A percentile compares a stretch with the other conserved stretches of the same genome.
These are phyloP conservation scores for Operophtera brumata DNA, from an alignment of 2,888 invertebrate genomes.

Conservation along the genomic window DNA sequence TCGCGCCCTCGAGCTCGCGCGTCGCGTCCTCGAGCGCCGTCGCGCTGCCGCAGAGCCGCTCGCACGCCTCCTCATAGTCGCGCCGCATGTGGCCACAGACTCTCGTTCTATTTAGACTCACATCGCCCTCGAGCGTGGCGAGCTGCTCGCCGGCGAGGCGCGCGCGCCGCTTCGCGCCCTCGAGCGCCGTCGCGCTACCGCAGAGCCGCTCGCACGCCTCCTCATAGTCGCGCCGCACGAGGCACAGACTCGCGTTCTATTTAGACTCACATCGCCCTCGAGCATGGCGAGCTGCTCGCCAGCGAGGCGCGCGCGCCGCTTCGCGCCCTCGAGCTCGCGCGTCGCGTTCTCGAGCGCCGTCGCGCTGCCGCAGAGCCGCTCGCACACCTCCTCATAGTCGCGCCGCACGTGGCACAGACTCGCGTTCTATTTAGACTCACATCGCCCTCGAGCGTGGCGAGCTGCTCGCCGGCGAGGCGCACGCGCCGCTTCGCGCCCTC, in stretches of 20 bases:
- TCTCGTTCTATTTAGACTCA: conserved; percentile 29
- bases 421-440: no score
- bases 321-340: conserved; percentile 50
- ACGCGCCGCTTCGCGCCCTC: conserved; percentile 42
- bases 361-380: conserved; percentile 54
- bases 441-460: conserved; percentile 54
- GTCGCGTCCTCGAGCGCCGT: conserved; percentile 47
- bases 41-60: conserved; percentile 54
- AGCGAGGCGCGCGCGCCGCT: conserved; percentile 37
- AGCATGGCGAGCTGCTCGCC: conserved; percentile 48
- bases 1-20: conserved; percentile 50
- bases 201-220: conserved; percentile 62
- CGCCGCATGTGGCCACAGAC: conserved; percentile 48
- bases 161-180: conserved; percentile 37
- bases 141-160: conserved; percentile 46
- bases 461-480: conserved; percentile 44
- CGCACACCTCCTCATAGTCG: conserved; percentile 68
- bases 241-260: no score
- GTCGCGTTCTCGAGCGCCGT: conserved; percentile 47
- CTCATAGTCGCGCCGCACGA: conserved; percentile 66
- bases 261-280: conserved; percentile 60
- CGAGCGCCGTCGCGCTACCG: conserved; percentile 52
- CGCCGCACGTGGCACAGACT: no score
- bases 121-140: conserved; percentile 56
- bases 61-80: conserved; percentile 68